Conservation (phyloP, 2,113 vertebrate species). For the Fukomys damarensis region DNA sequence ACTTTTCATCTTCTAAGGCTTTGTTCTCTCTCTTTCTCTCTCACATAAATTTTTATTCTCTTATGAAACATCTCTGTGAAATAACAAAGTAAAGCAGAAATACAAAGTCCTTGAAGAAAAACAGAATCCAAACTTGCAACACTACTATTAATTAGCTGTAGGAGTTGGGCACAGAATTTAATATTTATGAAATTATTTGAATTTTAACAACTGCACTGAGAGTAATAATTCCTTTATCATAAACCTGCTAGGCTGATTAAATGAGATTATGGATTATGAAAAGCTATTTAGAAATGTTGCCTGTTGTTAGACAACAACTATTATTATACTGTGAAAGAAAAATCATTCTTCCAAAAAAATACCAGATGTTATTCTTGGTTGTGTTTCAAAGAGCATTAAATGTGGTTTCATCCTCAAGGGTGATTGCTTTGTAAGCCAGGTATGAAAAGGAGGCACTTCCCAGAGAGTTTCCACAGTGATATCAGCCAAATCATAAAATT, state of each 20-base stretch:
- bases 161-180: not conserved
- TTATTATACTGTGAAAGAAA: constrained; percentile 35
- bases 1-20: constrained; percentile 34
- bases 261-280: constrained; percentile 58
- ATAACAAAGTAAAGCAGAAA: not conserved
- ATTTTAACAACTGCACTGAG: constrained; percentile 23
- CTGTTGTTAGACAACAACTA: constrained; percentile 12
- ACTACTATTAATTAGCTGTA: not conserved
- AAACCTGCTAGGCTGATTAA: constrained; percentile 24
- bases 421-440: constrained; percentile 60
- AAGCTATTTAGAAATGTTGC: constrained; percentile 50
- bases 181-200: constrained; percentile 51
- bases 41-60: not conserved
- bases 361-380: constrained; percentile 65
- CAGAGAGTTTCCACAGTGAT: constrained; percentile 4
- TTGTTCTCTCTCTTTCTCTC: not conserved
- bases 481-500: constrained; percentile 22
- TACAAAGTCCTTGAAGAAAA: not conserved
- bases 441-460: constrained; percentile 24
- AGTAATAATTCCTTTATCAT: constrained; percentile 26
- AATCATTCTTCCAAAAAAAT: constrained; percentile 41
- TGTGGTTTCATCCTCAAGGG: not conserved
- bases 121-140: not conserved
- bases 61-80: constrained; percentile 14
- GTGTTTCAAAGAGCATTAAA: constrained; percentile 54